Percentiles rank a stretch among this genome's conserved stretches.
These are phyloP conservation scores for Xyrichtys novacula DNA, from an alignment of 2,797 vertebrate genomes.

Conservation along the genomic window DNA sequence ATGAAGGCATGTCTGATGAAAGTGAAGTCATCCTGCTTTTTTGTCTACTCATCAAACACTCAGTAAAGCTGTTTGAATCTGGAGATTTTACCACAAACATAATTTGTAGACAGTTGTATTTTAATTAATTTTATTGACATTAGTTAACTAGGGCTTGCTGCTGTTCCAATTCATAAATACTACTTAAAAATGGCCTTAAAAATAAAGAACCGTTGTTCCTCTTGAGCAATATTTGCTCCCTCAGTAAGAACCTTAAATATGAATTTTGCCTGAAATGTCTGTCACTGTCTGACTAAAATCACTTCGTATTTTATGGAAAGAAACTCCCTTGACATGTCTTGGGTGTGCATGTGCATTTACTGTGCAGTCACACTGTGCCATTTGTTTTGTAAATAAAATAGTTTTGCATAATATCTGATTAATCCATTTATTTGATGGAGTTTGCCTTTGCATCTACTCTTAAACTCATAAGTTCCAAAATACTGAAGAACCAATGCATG, in stretches of 20 bases:
- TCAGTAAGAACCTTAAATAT: constrained; percentile 83
- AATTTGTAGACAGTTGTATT: constrained; percentile 85
- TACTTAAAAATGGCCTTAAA: constrained; percentile 92
- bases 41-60: constrained; percentile 72
- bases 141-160: constrained; percentile 83
- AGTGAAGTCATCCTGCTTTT: constrained; percentile 72
- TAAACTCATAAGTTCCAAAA: not conserved
- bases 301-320: constrained; percentile 83
- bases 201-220: constrained; percentile 88
- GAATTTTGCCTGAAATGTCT: constrained; percentile 87
- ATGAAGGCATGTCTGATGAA: constrained; percentile 64
- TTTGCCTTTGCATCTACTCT: constrained; percentile 31
- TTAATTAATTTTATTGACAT: constrained; percentile 82
- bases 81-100: constrained; percentile 51
- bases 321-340: constrained; percentile 86
- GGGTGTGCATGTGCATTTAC: constrained; percentile 92
- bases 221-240: constrained; percentile 96
- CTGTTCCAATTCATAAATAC: constrained; percentile 84
- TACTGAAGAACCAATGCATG: no score
- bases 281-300: constrained; percentile 85
- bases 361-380: constrained; percentile 94
- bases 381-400: constrained; percentile 99
- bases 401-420: constrained; percentile 93
- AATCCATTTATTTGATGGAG: constrained; percentile 12
- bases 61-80: constrained; percentile 58